These are phyloP conservation scores for Phyllopteryx taeniolatus DNA, from an alignment of 2,113 vertebrate genomes.

Conservation along the genomic window DNA sequence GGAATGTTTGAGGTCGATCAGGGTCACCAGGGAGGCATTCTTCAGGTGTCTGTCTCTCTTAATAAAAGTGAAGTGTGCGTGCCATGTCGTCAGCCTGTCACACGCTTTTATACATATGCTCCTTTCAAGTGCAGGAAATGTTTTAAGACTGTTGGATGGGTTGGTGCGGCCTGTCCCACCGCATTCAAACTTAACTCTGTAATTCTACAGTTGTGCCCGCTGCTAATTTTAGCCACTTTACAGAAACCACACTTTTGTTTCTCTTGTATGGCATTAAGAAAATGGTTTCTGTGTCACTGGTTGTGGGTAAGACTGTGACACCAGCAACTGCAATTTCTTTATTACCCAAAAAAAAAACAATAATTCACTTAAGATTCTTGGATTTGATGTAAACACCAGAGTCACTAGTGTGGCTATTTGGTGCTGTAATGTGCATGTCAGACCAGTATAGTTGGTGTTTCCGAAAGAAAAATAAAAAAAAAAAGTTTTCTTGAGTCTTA, in stretches of 20 bases:
- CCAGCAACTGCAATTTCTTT: slow-evolving; percentile 18
- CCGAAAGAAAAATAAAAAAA: no score
- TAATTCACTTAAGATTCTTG: slow-evolving; percentile 19
- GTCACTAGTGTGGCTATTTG: neutral
- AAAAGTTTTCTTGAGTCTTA: neutral
- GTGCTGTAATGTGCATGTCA: neutral
- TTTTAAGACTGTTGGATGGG: slow-evolving; percentile 42
- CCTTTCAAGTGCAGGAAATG: slow-evolving; percentile 57
- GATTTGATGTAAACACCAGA: slow-evolving; percentile 21
- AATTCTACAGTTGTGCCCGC: slow-evolving; percentile 49
- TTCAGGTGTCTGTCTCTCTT: slow-evolving; percentile 28
- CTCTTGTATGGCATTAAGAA: slow-evolving; percentile 33
- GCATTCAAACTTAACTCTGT: slow-evolving; percentile 43
- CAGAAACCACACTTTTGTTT: slow-evolving; percentile 54
- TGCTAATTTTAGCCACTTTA: slow-evolving; percentile 62
- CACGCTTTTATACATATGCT: slow-evolving; percentile 61
- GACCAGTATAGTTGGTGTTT: neutral
- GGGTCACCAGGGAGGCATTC: slow-evolving; percentile 34
- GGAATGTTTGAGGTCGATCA: slow-evolving; percentile 35
- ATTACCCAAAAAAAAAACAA: neutral
- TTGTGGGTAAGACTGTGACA: slow-evolving; percentile 3
- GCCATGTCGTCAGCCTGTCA: slow-evolving; percentile 26
- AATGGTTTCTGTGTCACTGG: slow-evolving; percentile 32
- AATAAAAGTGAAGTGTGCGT: slow-evolving; percentile 52
- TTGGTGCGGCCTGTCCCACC: slow-evolving; percentile 42